Conservation (phyloP, 2,888 invertebrate species). For the Oeneis ivallda region DNA sequence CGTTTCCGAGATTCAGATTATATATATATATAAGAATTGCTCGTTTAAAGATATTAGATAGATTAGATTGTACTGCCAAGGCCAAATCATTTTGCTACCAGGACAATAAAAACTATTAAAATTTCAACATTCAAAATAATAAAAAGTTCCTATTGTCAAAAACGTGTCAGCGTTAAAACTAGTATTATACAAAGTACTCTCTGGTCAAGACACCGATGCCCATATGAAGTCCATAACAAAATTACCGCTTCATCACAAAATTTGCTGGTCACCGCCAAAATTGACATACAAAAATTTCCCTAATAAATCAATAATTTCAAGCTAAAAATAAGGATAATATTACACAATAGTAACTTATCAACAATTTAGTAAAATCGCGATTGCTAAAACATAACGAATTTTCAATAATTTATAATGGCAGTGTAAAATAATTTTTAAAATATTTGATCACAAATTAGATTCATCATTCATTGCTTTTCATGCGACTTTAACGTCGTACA, state of each 20-base stretch:
- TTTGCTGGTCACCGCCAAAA: background rate
- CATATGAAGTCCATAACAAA: background rate
- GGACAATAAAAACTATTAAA: no score
- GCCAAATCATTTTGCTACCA: no score
- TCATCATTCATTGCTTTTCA: background rate
- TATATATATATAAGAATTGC: no score
- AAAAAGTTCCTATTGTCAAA: no score
- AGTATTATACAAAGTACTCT: no score
- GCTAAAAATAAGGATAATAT: background rate
- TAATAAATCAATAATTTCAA: conserved; percentile 9
- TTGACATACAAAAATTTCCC: background rate
- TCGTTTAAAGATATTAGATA: no score
- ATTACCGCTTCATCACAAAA: background rate
- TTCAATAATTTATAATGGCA: conserved; percentile 12
- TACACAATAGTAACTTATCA: background rate
- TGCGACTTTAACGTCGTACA: no score
- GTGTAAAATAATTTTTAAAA: conserved; percentile 8
- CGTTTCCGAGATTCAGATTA: no score
- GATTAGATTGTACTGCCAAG: no score
- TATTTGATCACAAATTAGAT: background rate
- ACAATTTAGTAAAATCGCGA: background rate
- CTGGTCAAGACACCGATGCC: background rate
- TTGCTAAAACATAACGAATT: background rate
- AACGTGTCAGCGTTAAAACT: no score
- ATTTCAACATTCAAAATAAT: no score